These are phyloP conservation scores for Hoplodrina blanda DNA, from an alignment of 2,888 invertebrate species.

Conservation along the genomic window DNA sequence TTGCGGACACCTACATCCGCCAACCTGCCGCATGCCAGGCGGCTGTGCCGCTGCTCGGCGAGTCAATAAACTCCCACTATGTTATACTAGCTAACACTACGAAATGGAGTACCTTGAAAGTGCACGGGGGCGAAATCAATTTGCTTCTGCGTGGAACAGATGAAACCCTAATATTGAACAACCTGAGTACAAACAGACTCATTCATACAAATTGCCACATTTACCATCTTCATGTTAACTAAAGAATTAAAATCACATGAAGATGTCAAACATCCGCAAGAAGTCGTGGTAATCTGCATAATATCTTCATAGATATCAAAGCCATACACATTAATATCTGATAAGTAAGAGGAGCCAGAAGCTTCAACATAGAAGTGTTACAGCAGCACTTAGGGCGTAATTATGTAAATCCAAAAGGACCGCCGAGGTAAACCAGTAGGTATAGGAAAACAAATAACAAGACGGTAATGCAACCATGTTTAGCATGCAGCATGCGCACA, in stretches of 20 bases:
- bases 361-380: conserved; percentile 15
- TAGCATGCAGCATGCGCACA: conserved; percentile 35
- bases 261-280: background rate
- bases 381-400: conserved; percentile 20
- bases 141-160: conserved; percentile 33
- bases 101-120: conserved; percentile 67
- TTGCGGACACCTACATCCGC: conserved; percentile 89
- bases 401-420: conserved; percentile 52
- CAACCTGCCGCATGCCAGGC: conserved; percentile 80
- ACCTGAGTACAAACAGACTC: background rate
- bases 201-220: conserved; percentile 34
- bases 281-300: conserved; percentile 1
- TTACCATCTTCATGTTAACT: conserved; percentile 10
- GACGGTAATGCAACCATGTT: conserved; percentile 36
- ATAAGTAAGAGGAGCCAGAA: conserved; percentile 16
- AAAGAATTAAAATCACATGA: background rate
- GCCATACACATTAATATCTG: conserved; percentile 2
- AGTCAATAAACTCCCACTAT: conserved; percentile 85
- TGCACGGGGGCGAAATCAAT: conserved; percentile 58
- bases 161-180: conserved; percentile 36
- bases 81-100: conserved; percentile 63
- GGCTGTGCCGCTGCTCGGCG: conserved; percentile 65
- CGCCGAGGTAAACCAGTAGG: conserved; percentile 47
- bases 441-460: conserved; percentile 50
- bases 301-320: background rate